phyloP scores from a whole-genome alignment of 2,113 vertebrate species.

The Limanda limanda region DNA sequence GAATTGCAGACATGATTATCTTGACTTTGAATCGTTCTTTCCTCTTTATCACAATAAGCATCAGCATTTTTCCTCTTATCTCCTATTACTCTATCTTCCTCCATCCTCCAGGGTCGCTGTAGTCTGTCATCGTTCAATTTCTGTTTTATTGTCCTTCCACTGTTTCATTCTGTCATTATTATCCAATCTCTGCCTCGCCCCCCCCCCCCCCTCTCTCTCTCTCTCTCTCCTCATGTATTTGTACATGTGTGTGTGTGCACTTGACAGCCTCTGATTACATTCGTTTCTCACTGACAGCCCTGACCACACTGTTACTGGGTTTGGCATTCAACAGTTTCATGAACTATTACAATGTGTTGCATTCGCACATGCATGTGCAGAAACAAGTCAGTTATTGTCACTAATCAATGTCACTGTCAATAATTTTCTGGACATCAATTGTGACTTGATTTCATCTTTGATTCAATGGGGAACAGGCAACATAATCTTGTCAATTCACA shows the following conservation, averaged over 20 bases:
- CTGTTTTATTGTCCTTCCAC: conserved; percentile 12
- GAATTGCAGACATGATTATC: conserved; percentile 2
- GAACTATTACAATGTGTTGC: background rate
- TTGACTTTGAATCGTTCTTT: conserved; percentile 20
- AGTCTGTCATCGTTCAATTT: conserved; percentile 26
- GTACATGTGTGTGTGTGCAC: too few relatives aligned
- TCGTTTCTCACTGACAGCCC: background rate
- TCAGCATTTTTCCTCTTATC: conserved; percentile 24
- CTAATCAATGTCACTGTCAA: too few relatives aligned
- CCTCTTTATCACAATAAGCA: conserved; percentile 25
- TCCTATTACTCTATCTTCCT: conserved; percentile 23
- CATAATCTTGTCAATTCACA: background rate
- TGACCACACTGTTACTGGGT: background rate
- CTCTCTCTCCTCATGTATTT: background rate
- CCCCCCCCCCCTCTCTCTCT: background rate
- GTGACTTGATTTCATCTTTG: background rate
- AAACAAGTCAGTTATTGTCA: too few relatives aligned
- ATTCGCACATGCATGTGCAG: too few relatives aligned
- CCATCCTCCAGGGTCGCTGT: background rate
- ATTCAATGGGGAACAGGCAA: background rate
- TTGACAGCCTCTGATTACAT: background rate
- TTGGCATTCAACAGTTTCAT: background rate
- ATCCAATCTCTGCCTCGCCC: background rate
- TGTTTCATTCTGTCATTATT: conserved; percentile 12
- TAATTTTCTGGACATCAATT: too few relatives aligned